Conservation (phyloP, 37 sponge, comb jelly and placozoan species). For the Agelas oroides region DNA sequence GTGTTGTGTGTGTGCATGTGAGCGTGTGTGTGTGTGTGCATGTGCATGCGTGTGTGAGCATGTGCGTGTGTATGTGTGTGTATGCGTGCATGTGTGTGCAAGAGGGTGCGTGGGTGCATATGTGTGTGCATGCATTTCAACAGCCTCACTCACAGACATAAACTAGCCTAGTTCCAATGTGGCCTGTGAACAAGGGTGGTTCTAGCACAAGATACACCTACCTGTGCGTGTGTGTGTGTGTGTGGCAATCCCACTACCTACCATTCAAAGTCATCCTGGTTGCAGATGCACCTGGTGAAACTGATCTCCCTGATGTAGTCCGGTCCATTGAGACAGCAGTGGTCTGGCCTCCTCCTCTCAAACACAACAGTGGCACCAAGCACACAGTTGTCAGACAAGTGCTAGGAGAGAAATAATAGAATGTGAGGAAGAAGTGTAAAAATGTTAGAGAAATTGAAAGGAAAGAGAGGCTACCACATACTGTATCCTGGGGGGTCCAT, state of each 20-base stretch:
- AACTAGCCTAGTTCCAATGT: no score
- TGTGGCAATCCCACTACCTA: slow-evolving; percentile 8
- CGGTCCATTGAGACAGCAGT: slow-evolving; percentile 80
- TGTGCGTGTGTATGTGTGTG: neutral
- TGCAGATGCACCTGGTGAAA: slow-evolving; percentile 69
- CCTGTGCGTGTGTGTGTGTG: neutral
- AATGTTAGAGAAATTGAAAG: neutral
- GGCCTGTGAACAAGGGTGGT: no score
- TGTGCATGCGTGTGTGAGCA: neutral
- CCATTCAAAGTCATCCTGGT: slow-evolving; percentile 90
- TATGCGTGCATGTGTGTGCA: neutral
- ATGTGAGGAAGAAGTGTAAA: no score
- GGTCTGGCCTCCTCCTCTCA: slow-evolving; percentile 61
- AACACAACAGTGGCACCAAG: slow-evolving; percentile 69
- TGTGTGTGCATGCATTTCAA: no score
- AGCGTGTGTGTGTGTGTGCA: neutral
- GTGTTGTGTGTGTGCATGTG: neutral
- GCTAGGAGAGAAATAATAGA: slow-evolving; percentile 8
- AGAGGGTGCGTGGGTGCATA: no score
- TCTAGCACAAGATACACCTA: no score
- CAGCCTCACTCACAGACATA: no score
- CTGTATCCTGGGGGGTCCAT: slow-evolving; percentile 76
- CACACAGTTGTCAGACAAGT: slow-evolving; percentile 59
- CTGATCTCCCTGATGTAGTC: slow-evolving; percentile 49
- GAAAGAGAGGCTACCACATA: neutral